Base-by-base conservation (phyloP, 2,888 invertebrate species). In the Acronicta leporina region DNA sequence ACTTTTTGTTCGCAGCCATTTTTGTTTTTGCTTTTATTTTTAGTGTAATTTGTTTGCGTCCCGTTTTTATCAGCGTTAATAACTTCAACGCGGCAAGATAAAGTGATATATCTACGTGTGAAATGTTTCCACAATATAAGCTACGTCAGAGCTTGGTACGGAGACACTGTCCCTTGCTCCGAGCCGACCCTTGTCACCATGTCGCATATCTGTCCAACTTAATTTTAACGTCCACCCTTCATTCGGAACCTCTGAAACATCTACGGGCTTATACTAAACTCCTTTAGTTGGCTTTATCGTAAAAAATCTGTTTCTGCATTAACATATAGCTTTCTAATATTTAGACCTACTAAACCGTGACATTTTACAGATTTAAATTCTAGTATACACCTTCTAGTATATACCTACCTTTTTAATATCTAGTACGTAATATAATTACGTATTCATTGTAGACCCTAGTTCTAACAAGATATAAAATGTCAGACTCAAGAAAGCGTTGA, bases 191-290 rank as follows among this genome's bases (percentile, higher is more conserved):
- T 89, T 88, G 89, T 92, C 92, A 92, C 81, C 78, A 67, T 84
- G 88, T 87, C 91, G 88, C 89, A 90, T 90, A 91, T 89, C 84
- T 87, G 91, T 91, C 89, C 75, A 82, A 87, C 86, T 88, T 90
- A 87, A 92, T 91, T 90, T 89, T 86, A 85, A 77, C 74, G 74
- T 75, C 79, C 84, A 63, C 73, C 77, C 76, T 80, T 82, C 79
- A 73, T 68, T 69, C 55, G 62, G 46, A 55, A 54, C 69, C 65
- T 70, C 59, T 66, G 64, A 66, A 78, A 80, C 72, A 55, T 81
- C 68, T 52, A 68, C 69, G 49, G 72, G 75, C 79, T 77, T 75
- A 72, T 69, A 80, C 70, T 70, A 79, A 79, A 78, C 83, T 73
- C 77, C 73, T 64, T 59, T 51, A 56, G 52, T 73, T 69, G 62